Evolutionary conservation across 2,888 invertebrate species (phyloP).

Genomic region (Thysanoteuthis rhombus): DNA sequence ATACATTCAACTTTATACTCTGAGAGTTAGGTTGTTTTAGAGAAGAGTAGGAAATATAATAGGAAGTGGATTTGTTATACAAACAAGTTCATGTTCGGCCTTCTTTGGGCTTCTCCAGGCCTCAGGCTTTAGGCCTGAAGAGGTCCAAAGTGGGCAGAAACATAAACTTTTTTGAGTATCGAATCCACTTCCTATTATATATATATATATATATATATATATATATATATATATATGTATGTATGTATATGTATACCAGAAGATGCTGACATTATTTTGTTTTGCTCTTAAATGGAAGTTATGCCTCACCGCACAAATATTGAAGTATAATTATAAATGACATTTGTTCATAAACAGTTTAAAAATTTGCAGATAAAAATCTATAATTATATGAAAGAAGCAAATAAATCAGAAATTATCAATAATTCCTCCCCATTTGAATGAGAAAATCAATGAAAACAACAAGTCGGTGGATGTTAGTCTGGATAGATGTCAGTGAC

Average conservation of each 20-base stretch:
- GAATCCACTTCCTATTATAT: too few species aligned
- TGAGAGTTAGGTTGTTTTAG: too few species aligned
- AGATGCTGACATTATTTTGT: neutral
- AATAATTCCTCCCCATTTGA: neutral
- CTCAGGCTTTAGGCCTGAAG: too few species aligned
- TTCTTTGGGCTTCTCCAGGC: too few species aligned
- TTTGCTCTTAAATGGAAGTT: neutral
- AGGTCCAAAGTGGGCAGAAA: too few species aligned
- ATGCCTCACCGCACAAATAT: neutral
- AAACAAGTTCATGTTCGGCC: too few species aligned
- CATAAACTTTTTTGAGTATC: too few species aligned
- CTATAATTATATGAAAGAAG: neutral
- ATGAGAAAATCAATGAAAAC: neutral
- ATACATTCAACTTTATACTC: too few species aligned
- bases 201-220: neutral
- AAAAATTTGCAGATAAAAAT: neutral
- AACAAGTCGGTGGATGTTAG: neutral
- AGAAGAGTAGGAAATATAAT: too few species aligned
- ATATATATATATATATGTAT: neutral
- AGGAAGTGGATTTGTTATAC: too few species aligned
- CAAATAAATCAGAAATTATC: neutral
- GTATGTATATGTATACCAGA: neutral
- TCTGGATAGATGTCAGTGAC: neutral
- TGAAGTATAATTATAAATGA: neutral
- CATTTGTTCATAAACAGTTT: conserved; percentile 12